Conservation (phyloP, 2,797 vertebrate genomes). For the Discoglossus pictus region DNA sequence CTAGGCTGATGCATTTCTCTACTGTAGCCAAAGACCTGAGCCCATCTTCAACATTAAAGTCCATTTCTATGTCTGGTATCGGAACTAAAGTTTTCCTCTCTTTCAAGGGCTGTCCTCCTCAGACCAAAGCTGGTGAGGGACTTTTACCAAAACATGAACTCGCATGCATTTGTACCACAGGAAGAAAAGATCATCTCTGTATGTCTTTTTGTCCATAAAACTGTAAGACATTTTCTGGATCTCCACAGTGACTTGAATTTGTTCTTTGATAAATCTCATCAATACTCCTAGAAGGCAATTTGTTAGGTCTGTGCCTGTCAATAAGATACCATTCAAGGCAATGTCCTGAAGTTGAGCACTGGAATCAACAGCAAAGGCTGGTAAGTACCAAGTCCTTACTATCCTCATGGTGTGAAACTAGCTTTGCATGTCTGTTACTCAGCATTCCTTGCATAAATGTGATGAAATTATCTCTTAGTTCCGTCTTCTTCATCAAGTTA, state of each 20-base stretch:
- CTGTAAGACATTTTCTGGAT: too few relatives aligned
- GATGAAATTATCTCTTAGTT: too few relatives aligned
- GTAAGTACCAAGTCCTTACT: conserved; percentile 45
- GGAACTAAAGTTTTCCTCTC: neutral
- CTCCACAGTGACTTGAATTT: too few relatives aligned
- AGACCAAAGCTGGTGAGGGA: neutral
- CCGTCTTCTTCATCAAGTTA: too few relatives aligned
- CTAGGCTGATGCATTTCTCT: neutral
- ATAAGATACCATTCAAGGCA: neutral
- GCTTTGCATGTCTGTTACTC: too few relatives aligned
- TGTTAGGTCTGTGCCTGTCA: too few relatives aligned
- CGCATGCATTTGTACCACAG: conserved; percentile 1
- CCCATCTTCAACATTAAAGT: conserved; percentile 7
- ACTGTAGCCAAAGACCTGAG: too few relatives aligned
- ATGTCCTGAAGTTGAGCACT: neutral
- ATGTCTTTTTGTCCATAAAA: too few relatives aligned
- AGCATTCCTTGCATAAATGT: too few relatives aligned
- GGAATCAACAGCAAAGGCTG: conserved; percentile 8
- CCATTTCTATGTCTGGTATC: neutral
- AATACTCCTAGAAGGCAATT: too few relatives aligned
- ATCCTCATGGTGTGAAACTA: too few relatives aligned
- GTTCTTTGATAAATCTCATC: neutral
- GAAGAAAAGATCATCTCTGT: conserved; percentile 4
- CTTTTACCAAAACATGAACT: neutral
- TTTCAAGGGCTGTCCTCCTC: neutral